phyloP scores from a whole-genome alignment of 2,888 invertebrate genomes.

The Helleia helle region DNA sequence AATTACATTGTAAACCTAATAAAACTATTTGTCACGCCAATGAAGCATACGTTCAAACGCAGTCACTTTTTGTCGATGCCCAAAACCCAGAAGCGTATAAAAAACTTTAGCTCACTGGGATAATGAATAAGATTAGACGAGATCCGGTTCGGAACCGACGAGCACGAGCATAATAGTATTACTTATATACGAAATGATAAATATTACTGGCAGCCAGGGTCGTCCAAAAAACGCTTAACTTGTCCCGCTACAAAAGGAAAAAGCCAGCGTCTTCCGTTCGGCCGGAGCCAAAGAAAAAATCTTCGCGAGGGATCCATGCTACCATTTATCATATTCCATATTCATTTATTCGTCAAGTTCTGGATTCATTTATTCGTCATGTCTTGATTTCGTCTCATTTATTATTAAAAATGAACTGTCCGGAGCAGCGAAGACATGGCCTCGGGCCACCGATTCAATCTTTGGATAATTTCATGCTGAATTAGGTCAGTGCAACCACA shows the following conservation, averaged over 20 bases:
- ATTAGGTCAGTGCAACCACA: conserved; percentile 39
- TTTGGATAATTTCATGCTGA: conserved; percentile 65
- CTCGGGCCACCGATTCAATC: conserved; percentile 67
- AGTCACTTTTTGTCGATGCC: too few relatives aligned
- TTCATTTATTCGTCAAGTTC: conserved; percentile 76
- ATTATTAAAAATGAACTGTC: conserved; percentile 76
- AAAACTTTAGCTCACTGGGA: too few relatives aligned
- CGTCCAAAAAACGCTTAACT: conserved; percentile 72
- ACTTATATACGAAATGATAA: conserved; percentile 69
- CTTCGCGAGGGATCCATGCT: conserved; percentile 68
- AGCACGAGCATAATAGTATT: conserved; percentile 53
- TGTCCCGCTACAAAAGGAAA: conserved; percentile 72
- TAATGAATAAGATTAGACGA: conserved; percentile 5
- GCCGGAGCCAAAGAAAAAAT: conserved; percentile 71
- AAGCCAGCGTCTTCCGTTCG: conserved; percentile 73
- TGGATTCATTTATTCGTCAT: conserved; percentile 76
- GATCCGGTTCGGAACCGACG: conserved; percentile 26
- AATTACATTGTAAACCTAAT: too few relatives aligned
- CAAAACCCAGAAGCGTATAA: too few relatives aligned
- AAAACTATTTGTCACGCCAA: too few relatives aligned
- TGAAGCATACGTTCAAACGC: too few relatives aligned
- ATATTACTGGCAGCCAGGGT: conserved; percentile 58
- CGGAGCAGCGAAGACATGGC: conserved; percentile 59
- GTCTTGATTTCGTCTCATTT: conserved; percentile 76
- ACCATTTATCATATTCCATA: conserved; percentile 75